Conservation (phyloP, 1,140 invertebrate species). For the Drosophila murphyi region DNA sequence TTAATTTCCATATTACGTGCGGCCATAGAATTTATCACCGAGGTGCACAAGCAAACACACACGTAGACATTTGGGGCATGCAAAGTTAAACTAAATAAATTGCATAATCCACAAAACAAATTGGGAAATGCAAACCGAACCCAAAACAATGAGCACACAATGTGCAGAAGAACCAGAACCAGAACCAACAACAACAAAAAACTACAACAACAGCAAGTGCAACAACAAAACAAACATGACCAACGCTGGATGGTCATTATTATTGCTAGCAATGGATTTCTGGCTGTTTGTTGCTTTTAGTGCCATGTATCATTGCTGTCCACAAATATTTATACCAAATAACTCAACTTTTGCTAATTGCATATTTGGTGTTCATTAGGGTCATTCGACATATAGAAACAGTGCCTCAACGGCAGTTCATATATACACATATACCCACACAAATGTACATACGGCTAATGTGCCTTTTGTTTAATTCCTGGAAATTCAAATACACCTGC, state of each 20-base stretch:
- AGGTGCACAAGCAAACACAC: conserved; percentile 18
- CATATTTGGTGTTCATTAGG: conserved; percentile 76
- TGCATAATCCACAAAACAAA: conserved; percentile 67
- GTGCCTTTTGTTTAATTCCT: conserved; percentile 30
- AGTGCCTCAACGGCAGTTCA: conserved; percentile 4
- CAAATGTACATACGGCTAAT: conserved; percentile 9
- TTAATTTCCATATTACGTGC: conserved; percentile 77
- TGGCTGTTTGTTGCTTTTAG: conserved; percentile 11
- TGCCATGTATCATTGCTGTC: conserved; percentile 43
- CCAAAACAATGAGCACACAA: conserved; percentile 54
- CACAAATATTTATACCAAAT: conserved; percentile 71
- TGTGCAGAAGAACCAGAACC: conserved; percentile 28
- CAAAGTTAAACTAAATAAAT: conserved; percentile 69
- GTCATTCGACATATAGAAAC: conserved; percentile 32
- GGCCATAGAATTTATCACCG: conserved; percentile 64
- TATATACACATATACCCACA: neutral
- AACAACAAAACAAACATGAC: conserved; percentile 20
- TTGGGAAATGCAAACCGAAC: conserved; percentile 61
- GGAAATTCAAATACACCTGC: conserved; percentile 26
- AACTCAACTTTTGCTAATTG: conserved; percentile 75
- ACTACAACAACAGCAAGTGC: conserved; percentile 6
- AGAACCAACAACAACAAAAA: conserved; percentile 8
- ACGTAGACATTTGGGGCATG: conserved; percentile 28
- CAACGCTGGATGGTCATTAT: conserved; percentile 42
- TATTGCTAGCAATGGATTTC: conserved; percentile 41